Evolutionary conservation across 1,140 invertebrate genomes (phyloP).

Genomic region (Tetramorium parvispinum): DNA sequence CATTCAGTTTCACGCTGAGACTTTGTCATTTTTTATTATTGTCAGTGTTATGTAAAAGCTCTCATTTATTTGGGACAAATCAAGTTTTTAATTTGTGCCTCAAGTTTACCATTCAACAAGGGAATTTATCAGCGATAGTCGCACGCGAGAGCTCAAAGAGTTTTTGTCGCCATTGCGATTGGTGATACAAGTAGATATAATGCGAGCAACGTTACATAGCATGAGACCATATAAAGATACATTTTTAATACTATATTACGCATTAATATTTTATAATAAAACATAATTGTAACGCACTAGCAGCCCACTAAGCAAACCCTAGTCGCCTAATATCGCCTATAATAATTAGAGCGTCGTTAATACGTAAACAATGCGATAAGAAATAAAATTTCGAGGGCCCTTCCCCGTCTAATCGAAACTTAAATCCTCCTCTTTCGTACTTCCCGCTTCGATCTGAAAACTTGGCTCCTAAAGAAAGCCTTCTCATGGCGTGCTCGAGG

Average conservation of each 20-base stretch:
- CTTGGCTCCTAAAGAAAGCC: constrained; percentile 25
- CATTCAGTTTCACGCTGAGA: neutral
- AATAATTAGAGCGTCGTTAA: neutral
- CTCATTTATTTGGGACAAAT: neutral
- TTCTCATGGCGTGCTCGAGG: constrained; percentile 27
- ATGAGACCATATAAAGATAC: constrained; percentile 15
- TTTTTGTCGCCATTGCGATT: neutral
- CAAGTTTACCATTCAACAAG: neutral
- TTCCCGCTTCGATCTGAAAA: constrained; percentile 51
- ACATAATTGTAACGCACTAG: constrained; percentile 2
- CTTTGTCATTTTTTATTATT: neutral
- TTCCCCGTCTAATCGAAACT: constrained; percentile 25
- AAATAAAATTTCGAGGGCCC: neutral
- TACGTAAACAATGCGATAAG: neutral
- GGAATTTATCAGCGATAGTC: neutral
- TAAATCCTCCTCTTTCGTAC: constrained; percentile 50
- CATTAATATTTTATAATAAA: constrained; percentile 19
- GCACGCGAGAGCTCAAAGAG: constrained; percentile 9
- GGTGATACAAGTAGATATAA: neutral
- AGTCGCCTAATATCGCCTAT: constrained; percentile 3
- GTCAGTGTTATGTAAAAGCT: neutral
- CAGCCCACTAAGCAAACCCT: neutral
- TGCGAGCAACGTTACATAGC: neutral
- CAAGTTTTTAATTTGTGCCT: neutral
- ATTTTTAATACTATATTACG: constrained; percentile 20